phyloP scores from a whole-genome alignment of 2,797 vertebrate genomes.

The Paedocypris micromegethes region DNA sequence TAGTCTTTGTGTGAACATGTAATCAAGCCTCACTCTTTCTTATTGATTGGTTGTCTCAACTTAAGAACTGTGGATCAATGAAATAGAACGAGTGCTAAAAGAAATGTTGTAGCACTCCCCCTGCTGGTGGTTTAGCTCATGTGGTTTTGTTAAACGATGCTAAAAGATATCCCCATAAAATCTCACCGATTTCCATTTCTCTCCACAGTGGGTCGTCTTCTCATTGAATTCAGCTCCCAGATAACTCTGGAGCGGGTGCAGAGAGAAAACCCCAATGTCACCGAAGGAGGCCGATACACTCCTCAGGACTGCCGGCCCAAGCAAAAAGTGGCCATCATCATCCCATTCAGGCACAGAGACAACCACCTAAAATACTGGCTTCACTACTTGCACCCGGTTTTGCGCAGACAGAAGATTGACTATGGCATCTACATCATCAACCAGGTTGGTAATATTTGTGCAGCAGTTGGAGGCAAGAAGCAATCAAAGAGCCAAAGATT shows the following conservation, averaged over 20 bases:
- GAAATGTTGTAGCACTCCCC: constrained; percentile 10
- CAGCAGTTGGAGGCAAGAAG: not conserved
- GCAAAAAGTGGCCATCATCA: constrained; percentile 96
- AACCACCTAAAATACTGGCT: constrained; percentile 98
- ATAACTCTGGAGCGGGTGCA: constrained; percentile 97
- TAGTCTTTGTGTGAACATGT: constrained; percentile 11
- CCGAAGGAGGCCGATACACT: constrained; percentile 84
- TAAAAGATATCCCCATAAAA: not conserved
- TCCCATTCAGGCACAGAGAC: constrained; percentile 93
- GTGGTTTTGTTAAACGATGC: not conserved
- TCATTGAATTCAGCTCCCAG: constrained; percentile 95
- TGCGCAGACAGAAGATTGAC: constrained; percentile 89
- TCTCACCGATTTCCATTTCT: constrained; percentile 4
- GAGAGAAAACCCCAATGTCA: constrained; percentile 93
- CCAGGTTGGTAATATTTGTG: constrained; percentile 70
- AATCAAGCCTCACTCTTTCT: constrained; percentile 22
- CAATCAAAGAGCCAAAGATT: no score
- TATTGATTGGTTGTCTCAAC: constrained; percentile 28
- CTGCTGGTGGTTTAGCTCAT: constrained; percentile 21
- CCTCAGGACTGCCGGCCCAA: constrained; percentile 84
- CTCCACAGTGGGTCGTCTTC: constrained; percentile 85
- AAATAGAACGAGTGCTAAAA: not conserved
- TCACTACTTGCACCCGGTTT: constrained; percentile 95
- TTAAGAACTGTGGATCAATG: constrained; percentile 30
- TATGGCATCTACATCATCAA: constrained; percentile 97